These are phyloP conservation scores for Contarinia nasturtii DNA, from an alignment of 1,140 invertebrate species.

Conservation along the genomic window DNA sequence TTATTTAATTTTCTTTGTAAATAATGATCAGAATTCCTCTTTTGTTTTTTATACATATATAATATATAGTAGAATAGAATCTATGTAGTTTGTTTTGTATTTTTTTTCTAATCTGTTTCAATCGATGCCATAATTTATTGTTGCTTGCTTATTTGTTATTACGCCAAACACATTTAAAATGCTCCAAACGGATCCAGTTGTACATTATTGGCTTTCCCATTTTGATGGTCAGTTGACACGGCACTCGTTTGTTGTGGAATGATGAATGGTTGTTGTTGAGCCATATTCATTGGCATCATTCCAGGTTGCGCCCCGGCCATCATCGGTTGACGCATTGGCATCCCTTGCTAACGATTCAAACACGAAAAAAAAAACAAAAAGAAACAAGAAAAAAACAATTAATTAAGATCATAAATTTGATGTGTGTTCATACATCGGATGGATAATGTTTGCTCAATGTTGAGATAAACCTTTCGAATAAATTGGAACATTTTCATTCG, in stretches of 20 bases:
- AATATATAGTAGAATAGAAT: too few species aligned
- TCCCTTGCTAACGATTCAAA: constrained; percentile 12
- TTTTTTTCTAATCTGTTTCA: too few species aligned
- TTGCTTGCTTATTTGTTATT: too few species aligned
- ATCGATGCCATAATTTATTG: too few species aligned
- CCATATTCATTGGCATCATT: constrained; percentile 7
- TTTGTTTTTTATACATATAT: too few species aligned
- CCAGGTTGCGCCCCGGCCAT: constrained; percentile 10
- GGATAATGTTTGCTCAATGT: background rate
- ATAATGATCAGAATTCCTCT: too few species aligned
- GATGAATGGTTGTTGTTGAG: constrained; percentile 11
- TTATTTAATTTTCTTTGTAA: too few species aligned
- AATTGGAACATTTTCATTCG: background rate
- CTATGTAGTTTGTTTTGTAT: too few species aligned
- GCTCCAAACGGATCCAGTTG: constrained; percentile 23
- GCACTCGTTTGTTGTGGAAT: background rate
- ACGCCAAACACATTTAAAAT: constrained; percentile 19
- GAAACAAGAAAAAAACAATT: background rate
- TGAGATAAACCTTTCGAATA: background rate
- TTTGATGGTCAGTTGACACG: background rate
- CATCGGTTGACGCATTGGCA: constrained; percentile 16
- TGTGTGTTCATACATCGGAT: background rate
- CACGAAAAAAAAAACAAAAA: background rate
- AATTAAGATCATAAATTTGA: background rate
- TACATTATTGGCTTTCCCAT: constrained; percentile 11